Conservation (phyloP, 2,113 vertebrate genomes). For the Podarcis raffonei region DNA sequence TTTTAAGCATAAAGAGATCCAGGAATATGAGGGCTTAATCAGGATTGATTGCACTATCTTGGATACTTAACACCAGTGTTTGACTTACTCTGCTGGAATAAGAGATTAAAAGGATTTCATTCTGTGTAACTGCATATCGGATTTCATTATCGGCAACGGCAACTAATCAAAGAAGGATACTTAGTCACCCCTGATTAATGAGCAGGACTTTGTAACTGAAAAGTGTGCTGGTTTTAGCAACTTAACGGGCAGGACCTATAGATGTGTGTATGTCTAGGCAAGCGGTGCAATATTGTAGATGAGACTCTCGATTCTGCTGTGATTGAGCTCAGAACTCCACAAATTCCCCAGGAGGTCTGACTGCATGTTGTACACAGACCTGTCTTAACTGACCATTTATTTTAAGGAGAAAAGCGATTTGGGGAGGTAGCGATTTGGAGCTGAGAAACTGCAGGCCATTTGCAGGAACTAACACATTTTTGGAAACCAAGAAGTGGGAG, state of each 20-base stretch:
- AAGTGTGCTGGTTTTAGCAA: constrained; percentile 21
- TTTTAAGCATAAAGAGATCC: constrained; percentile 38
- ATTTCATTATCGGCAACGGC: constrained; percentile 54
- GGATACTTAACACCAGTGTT: constrained; percentile 38
- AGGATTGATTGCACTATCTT: constrained; percentile 49
- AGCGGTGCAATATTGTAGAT: constrained; percentile 21
- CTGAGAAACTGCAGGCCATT: neutral
- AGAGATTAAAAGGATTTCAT: constrained; percentile 63
- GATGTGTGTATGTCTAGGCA: neutral
- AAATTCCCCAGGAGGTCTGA: neutral
- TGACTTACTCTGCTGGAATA: constrained; percentile 44
- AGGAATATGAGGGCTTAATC: constrained; percentile 48
- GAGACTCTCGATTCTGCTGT: constrained; percentile 24
- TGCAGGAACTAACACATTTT: neutral
- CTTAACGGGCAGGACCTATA: constrained; percentile 42
- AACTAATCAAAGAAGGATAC: constrained; percentile 58
- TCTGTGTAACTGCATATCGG: constrained; percentile 30
- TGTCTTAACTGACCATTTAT: neutral
- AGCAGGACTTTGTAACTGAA: constrained; percentile 26
- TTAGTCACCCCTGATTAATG: constrained; percentile 62
- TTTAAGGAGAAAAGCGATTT: neutral
- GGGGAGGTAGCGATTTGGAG: neutral
- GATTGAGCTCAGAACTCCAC: constrained; percentile 31
- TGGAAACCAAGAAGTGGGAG: neutral
- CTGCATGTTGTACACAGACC: neutral